These are phyloP conservation scores for Drosophila ironensis DNA, from an alignment of 1,140 invertebrate genomes.

Conservation along the genomic window DNA sequence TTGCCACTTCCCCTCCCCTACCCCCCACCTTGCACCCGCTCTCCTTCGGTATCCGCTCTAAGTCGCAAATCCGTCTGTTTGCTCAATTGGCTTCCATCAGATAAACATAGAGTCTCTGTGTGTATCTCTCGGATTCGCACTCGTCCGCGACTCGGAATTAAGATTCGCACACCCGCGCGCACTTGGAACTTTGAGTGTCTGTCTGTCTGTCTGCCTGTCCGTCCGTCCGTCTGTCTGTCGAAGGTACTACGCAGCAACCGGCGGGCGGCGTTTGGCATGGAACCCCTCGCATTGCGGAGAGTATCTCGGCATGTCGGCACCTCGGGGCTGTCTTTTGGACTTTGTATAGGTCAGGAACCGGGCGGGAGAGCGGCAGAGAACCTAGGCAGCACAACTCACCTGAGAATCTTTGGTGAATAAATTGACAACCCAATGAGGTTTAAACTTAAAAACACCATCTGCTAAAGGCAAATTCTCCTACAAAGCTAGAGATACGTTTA, in stretches of 20 bases:
- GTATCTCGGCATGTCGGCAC: neutral
- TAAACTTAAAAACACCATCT: no score
- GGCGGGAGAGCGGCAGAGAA: neutral
- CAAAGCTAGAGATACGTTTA: no score
- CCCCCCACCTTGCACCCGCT: neutral
- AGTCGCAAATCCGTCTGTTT: slow-evolving; percentile 54
- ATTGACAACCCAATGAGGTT: no score
- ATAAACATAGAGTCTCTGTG: no score
- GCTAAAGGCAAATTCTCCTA: no score
- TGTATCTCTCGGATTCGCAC: no score
- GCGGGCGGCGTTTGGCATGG: slow-evolving; percentile 14
- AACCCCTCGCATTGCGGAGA: no score
- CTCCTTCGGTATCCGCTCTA: neutral
- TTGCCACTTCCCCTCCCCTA: slow-evolving; percentile 3
- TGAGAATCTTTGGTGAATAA: no score
- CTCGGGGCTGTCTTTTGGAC: no score
- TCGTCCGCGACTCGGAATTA: neutral
- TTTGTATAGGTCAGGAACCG: slow-evolving; percentile 25
- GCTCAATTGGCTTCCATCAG: slow-evolving; percentile 62
- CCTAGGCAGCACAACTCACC: no score
- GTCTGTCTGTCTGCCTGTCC: slow-evolving; percentile 27
- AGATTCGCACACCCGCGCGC: slow-evolving; percentile 9
- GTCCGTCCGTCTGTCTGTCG: slow-evolving; percentile 15
- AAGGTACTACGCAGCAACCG: slow-evolving; percentile 55
- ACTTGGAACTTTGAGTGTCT: slow-evolving; percentile 56